phyloP scores from a whole-genome alignment of 2,888 invertebrate species.

The Leucophenga montana region DNA sequence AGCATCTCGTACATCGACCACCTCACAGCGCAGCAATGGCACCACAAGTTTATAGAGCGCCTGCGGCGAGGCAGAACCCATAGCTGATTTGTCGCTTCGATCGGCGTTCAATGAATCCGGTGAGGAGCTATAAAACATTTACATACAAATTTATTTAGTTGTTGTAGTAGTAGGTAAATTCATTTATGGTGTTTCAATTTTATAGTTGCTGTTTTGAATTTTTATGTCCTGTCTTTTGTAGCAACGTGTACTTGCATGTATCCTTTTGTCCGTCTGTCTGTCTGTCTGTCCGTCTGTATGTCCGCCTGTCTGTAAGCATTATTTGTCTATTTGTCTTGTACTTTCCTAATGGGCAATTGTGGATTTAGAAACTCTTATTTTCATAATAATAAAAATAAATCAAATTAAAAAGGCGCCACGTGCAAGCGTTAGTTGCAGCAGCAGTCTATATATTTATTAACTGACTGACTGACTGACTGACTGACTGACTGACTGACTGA shows the following conservation, averaged over 20 bases:
- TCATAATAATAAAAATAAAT: neutral
- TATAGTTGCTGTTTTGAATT: too few relatives aligned
- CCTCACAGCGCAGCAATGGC: slow-evolving; percentile 93
- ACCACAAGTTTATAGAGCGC: slow-evolving; percentile 94
- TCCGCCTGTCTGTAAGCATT: too few relatives aligned
- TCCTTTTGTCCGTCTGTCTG: too few relatives aligned
- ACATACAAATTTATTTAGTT: neutral
- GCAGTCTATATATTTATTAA: neutral
- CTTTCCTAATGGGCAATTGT: neutral
- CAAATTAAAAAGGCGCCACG: neutral
- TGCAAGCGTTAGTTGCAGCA: neutral
- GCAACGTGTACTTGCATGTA: too few relatives aligned
- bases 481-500: too few relatives aligned
- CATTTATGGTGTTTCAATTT: neutral
- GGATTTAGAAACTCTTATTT: neutral
- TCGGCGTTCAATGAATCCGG: slow-evolving; percentile 91
- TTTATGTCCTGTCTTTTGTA: too few relatives aligned
- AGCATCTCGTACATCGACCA: slow-evolving; percentile 93
- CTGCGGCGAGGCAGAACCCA: slow-evolving; percentile 83
- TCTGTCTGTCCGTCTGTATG: too few relatives aligned
- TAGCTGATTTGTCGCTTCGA: slow-evolving; percentile 83
- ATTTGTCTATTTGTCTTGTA: too few relatives aligned
- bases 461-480: too few relatives aligned
- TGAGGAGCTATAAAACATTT: slow-evolving; percentile 81
- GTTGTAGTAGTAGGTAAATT: neutral